A percentile compares a stretch with the other conserved stretches of the same genome.
phyloP scores from a whole-genome alignment of 2,797 vertebrate genomes.

The Gephyroberyx darwinii region DNA sequence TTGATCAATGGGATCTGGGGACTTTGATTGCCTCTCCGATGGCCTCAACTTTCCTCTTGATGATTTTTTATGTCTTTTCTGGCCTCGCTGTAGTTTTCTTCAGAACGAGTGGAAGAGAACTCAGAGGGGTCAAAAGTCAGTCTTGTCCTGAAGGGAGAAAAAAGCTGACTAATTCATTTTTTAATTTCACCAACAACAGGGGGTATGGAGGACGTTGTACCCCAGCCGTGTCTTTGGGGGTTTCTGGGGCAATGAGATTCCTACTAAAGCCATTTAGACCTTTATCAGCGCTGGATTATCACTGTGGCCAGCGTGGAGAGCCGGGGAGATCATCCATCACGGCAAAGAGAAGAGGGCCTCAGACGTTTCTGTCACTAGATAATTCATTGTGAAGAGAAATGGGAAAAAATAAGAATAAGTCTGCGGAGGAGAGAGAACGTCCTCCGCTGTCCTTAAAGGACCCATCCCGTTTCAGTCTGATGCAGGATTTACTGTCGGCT shows the following conservation, averaged over 20 bases:
- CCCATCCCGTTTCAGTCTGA: conserved; percentile 34
- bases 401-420: conserved; percentile 2
- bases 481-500: conserved; percentile 35
- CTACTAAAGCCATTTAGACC: conserved; percentile 62
- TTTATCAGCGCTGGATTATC: conserved; percentile 71
- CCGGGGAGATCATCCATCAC: conserved; percentile 69
- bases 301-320: conserved; percentile 46
- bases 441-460: conserved; percentile 63
- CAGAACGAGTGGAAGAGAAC: not conserved
- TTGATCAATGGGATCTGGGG: conserved; percentile 58
- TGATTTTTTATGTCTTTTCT: conserved; percentile 27
- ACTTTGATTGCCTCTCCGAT: conserved; percentile 52
- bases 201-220: conserved; percentile 17
- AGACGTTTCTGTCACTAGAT: conserved; percentile 64
- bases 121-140: conserved; percentile 36
- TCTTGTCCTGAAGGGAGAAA: conserved; percentile 21
- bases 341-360: conserved; percentile 38
- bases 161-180: conserved; percentile 25
- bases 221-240: conserved; percentile 51
- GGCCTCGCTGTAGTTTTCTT: conserved; percentile 37
- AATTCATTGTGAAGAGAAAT: conserved; percentile 61
- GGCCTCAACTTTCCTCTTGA: conserved; percentile 24
- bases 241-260: conserved; percentile 58
- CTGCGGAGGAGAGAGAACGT: conserved; percentile 54
- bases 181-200: conserved; percentile 42